Conservation (phyloP, 2,797 vertebrate species). For the Erpetoichthys calabaricus region DNA sequence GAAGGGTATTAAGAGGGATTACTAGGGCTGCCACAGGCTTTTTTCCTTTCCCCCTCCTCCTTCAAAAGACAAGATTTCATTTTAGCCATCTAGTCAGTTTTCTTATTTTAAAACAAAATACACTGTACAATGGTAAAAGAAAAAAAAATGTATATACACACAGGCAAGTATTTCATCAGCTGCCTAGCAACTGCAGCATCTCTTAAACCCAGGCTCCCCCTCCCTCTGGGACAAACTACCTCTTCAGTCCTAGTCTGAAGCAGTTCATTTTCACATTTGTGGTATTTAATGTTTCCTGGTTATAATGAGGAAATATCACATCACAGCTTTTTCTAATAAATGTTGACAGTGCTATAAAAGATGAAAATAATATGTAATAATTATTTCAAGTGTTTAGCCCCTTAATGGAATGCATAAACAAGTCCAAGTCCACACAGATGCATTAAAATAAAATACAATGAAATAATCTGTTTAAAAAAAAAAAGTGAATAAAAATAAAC, state of each 20-base stretch:
- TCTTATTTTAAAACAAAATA: not conserved
- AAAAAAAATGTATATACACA: constrained; percentile 13
- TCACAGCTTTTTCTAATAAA: too few species aligned
- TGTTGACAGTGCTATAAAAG: too few species aligned
- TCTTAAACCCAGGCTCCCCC: constrained; percentile 26
- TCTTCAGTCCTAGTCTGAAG: constrained; percentile 30
- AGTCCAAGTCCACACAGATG: too few species aligned
- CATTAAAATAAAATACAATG: too few species aligned
- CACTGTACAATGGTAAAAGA: too few species aligned
- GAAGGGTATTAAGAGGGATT: constrained; percentile 59
- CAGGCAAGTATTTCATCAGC: constrained; percentile 37
- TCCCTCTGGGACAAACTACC: constrained; percentile 20
- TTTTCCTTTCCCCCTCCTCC: constrained; percentile 10
- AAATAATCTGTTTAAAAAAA: too few species aligned
- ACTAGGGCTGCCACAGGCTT: constrained; percentile 42
- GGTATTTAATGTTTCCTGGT: not conserved
- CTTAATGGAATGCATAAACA: too few species aligned
- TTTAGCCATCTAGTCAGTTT: constrained; percentile 6
- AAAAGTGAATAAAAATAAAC: too few species aligned
- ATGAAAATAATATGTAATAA: too few species aligned
- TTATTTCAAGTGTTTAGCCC: too few species aligned
- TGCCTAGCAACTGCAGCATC: constrained; percentile 42
- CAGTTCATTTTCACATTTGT: constrained; percentile 19
- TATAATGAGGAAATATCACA: too few species aligned
- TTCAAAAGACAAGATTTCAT: constrained; percentile 15